Percentiles rank a stretch among this genome's conserved stretches.
phyloP scores from a whole-genome alignment of 2,888 invertebrate species.

The Hirtodrosophila cameraria region DNA sequence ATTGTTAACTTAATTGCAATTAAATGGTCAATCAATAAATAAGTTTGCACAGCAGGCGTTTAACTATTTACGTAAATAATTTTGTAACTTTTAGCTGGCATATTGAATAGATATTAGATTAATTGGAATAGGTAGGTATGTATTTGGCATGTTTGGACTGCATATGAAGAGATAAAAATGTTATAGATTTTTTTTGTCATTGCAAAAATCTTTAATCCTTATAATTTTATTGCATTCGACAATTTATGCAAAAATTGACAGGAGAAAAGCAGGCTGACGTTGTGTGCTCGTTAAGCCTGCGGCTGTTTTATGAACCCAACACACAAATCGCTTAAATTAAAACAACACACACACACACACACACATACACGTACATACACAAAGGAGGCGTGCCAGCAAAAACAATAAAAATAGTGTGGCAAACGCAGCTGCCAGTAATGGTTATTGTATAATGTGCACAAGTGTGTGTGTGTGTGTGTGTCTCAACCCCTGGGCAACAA shows the following conservation, averaged over 20 bases:
- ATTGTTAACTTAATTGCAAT: slow-evolving; percentile 68
- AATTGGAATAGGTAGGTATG: too few species aligned
- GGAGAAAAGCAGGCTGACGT: slow-evolving; percentile 19
- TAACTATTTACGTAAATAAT: slow-evolving; percentile 5
- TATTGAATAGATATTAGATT: too few species aligned
- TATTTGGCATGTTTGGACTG: slow-evolving; percentile 5
- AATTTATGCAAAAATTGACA: slow-evolving; percentile 46
- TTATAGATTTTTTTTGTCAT: not conserved
- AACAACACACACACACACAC: slow-evolving; percentile 50
- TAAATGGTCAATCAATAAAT: slow-evolving; percentile 67
- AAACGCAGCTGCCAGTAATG: slow-evolving; percentile 74
- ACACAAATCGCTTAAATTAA: slow-evolving; percentile 77
- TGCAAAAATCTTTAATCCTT: slow-evolving; percentile 9
- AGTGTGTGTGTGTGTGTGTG: slow-evolving; percentile 15
- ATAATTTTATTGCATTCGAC: slow-evolving; percentile 42
- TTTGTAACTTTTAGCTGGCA: not conserved
- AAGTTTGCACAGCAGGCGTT: not conserved
- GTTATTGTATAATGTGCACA: slow-evolving; percentile 61
- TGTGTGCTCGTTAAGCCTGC: slow-evolving; percentile 52
- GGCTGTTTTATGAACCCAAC: slow-evolving; percentile 61
- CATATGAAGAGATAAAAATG: slow-evolving; percentile 11
- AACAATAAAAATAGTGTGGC: slow-evolving; percentile 77
- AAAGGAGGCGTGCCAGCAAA: slow-evolving; percentile 35
- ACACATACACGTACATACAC: slow-evolving; percentile 20
- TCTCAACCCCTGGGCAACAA: slow-evolving; percentile 55